Evolutionary conservation across 2,888 invertebrate species (phyloP), one percentile per base, ranked within the genome.

Genomic region (Lepeophtheirus nordmannii): DNA sequence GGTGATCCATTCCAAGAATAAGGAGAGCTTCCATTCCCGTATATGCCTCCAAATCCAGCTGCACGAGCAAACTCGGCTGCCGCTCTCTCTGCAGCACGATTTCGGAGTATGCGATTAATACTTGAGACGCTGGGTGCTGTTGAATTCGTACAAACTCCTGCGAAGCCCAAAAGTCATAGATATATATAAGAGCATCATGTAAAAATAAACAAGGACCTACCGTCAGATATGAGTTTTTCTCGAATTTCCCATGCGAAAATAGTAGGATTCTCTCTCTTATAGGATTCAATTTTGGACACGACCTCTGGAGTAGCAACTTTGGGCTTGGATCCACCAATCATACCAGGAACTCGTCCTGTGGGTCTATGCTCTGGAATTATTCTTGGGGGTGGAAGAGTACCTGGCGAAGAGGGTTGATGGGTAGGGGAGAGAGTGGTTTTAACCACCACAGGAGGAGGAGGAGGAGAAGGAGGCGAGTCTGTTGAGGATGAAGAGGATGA

Each of bases 241-340:
- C 96, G 82, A 71, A 96, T 96, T 82, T 97, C 96, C 96, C 96
- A 97, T 60, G 96, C 96, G 77, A 96, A 97, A 74, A 96, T 94
- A 68, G 96, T 96, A 5, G 96, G 94, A 77, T 96, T 96, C 76
- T 96, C 94, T 72, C 92, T 79, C 80, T 96, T 96, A 82, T 96
- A 94, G 77, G 93, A 90, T 78, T 96, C 96, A 74, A 96, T 96
- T 81, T 94, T 96, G 70, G 67, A 69, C 46, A 70, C 70, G 62
- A 70, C 70, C 67, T 70, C 70, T 23, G 96, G 96, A 39, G 96
- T 96, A 67, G 96, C 96, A 68, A 96, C 96, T 79, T 96, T 94
- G 7, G 93, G 93, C 77, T 94, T 94, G 76, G 91, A 92, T 70
- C 94, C 93, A 67, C 93, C 91, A 71, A 92, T 92, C 71, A 92